A percentile compares a stretch with the other conserved stretches of the same genome.
Conservation (phyloP, 2,113 vertebrate species). For the Tychaedon coryphoeus region DNA sequence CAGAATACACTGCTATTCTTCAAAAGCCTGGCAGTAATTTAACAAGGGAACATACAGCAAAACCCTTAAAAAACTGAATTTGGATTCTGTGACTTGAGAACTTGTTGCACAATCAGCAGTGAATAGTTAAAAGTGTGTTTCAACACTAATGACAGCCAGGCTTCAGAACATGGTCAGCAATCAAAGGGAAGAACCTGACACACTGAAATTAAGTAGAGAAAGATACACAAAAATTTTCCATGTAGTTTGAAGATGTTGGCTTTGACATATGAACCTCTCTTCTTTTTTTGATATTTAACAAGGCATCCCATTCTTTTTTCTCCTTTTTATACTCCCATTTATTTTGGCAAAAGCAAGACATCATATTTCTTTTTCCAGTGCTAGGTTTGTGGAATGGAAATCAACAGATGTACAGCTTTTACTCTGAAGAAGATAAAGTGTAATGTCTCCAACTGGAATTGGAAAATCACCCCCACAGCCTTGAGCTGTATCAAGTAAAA, state of each 20-base stretch:
- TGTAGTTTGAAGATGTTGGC: not conserved
- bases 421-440: not conserved
- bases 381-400: not conserved
- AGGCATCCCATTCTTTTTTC: not conserved
- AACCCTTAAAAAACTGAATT: conserved; percentile 27
- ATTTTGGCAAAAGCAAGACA: not conserved
- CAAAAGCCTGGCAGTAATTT: conserved; percentile 28
- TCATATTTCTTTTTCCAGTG: not conserved
- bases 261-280: not conserved
- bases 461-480: not conserved
- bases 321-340: not conserved
- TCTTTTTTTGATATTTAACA: not conserved
- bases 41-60: conserved; percentile 18
- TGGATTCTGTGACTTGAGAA: conserved; percentile 25
- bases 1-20: conserved; percentile 6
- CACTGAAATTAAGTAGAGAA: not conserved
- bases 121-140: conserved; percentile 13
- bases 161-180: not conserved
- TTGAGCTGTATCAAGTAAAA: not conserved
- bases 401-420: not conserved
- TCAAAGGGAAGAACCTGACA: not conserved
- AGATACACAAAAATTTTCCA: not conserved
- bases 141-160: not conserved
- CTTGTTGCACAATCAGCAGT: conserved; percentile 25
- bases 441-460: not conserved